These are phyloP conservation scores for Epirrhoe alternata DNA, from an alignment of 2,888 invertebrate genomes.

Conservation along the genomic window DNA sequence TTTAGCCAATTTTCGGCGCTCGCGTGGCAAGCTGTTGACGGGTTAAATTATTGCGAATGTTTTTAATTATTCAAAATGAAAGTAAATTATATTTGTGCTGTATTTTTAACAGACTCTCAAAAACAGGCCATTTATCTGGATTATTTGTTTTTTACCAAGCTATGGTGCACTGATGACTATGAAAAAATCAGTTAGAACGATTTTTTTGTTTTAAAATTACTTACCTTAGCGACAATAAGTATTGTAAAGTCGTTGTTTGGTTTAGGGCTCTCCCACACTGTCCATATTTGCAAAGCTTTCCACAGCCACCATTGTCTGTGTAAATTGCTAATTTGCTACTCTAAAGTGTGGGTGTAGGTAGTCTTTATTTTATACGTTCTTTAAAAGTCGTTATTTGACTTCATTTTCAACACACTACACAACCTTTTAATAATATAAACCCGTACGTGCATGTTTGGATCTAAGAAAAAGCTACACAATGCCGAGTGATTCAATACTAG, in stretches of 20 bases:
- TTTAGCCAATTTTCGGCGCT: slow-evolving; percentile 37
- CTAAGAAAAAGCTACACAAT: not conserved
- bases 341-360: slow-evolving; percentile 12
- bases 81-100: no score
- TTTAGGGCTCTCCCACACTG: slow-evolving; percentile 29
- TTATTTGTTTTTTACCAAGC: no score
- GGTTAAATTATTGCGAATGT: slow-evolving; percentile 27
- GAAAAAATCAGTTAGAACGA: no score
- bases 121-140: no score
- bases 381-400: not conserved
- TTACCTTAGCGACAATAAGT: not conserved
- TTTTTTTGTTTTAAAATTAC: not conserved
- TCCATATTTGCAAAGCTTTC: slow-evolving; percentile 40
- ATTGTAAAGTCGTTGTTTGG: slow-evolving; percentile 14
- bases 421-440: no score
- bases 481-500: not conserved
- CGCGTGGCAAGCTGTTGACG: slow-evolving; percentile 21
- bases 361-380: not conserved
- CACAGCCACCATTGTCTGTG: slow-evolving; percentile 20
- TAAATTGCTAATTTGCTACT: slow-evolving; percentile 36
- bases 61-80: not conserved
- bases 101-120: no score
- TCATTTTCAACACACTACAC: no score
- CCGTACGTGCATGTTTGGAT: no score
- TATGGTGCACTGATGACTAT: no score